Base-by-base conservation (phyloP, 2,888 invertebrate genomes). In the Drosophila parthenogenetica region DNA sequence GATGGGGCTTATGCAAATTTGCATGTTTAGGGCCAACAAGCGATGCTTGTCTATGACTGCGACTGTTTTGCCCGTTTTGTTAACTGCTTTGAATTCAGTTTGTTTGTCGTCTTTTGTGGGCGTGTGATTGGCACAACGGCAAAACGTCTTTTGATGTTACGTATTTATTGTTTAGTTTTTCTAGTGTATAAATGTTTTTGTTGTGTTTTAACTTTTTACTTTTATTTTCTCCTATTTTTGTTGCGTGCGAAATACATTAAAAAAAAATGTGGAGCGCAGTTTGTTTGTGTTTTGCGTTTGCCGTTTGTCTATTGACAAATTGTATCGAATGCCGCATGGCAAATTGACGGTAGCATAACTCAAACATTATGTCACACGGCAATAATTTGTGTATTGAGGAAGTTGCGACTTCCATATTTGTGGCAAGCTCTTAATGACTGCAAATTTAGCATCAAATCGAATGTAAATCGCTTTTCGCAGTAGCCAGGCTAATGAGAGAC, bases 211-310 rank as follows among this genome's bases (percentile, higher is more conserved):
- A 40, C 16, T 55, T 61, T 51, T 22, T 49, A 53, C 51, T 54
- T 48, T 51, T 42, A 19, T 45, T 49, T 60, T 29, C 42, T 43
- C 35, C 43, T 65, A 16, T 53, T 42, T 58, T 29, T 63, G 55
- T 66, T 68, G 73, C 81, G 86, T 82, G 87, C 73, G 71, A 79
- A 85, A 75, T 61, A 43, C 46, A 29, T 58, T 10, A 32, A 50
- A 46, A 7, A 40, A 48, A 72, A 69, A 87, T 79, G 82, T 82
- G 69, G 81, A 86, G 75, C 89, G 67, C 35, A 61, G 50, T 82
- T 87, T 87, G 74, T 61, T 88, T 61, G 65, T 78, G 35, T 35
- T 35, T 35, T 35, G 35, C 3, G 5, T 35, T 5, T 29, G 5
- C 1, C 10, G 65, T 70, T 57, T 25, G 32, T 48, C 64, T 46